phyloP scores from a whole-genome alignment of 2,113 vertebrate species.

The Neogobius melanostomus region DNA sequence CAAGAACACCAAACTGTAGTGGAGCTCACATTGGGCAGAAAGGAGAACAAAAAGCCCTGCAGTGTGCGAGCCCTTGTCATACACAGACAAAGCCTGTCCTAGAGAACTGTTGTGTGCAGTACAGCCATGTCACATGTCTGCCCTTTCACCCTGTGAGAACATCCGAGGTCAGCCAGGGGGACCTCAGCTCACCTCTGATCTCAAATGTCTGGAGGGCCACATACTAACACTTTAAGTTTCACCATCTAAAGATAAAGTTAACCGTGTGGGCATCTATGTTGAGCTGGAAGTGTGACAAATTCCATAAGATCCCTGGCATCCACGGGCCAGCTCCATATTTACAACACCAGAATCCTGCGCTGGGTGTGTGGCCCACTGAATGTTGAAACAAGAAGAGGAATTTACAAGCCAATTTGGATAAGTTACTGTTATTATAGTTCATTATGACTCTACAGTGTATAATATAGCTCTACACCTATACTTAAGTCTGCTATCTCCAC shows the following conservation, averaged over 20 bases:
- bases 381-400: conserved; percentile 1
- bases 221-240: conserved; percentile 22
- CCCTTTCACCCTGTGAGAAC: conserved; percentile 39
- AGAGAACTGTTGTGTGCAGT: conserved; percentile 14
- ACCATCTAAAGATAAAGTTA: conserved; percentile 26
- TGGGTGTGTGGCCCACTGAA: conserved; percentile 10
- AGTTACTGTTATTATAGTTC: conserved; percentile 11
- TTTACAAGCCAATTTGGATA: conserved; percentile 2
- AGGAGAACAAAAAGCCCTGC: background rate
- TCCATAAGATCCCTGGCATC: conserved; percentile 26
- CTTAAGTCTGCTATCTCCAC: background rate
- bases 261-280: conserved; percentile 19
- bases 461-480: background rate
- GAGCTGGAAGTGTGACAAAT: conserved; percentile 21
- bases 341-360: conserved; percentile 11
- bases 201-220: conserved; percentile 38
- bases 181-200: conserved; percentile 26
- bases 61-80: conserved; percentile 19
- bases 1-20: background rate
- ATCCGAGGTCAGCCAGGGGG: conserved; percentile 24
- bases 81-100: conserved; percentile 21
- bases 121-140: conserved; percentile 34
- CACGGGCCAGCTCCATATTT: conserved; percentile 19
- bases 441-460: conserved; percentile 5
- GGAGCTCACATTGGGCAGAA: background rate